Evolutionary conservation across 2,113 vertebrate genomes (phyloP).

Genomic region (Phalacrocorax aristotelis): DNA sequence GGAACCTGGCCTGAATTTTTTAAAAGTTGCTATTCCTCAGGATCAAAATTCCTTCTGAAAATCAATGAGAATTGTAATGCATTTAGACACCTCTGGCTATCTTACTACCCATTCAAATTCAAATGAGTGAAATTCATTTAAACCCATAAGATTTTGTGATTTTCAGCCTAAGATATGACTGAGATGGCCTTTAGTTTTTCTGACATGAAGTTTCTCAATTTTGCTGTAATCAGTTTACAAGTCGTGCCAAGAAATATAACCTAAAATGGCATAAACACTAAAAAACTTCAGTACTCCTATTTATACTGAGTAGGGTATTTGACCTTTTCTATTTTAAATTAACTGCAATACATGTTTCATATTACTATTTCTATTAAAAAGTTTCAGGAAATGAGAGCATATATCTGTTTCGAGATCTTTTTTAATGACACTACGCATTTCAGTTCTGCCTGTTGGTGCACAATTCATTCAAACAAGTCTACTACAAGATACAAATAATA

Average conservation of each 20-base stretch:
- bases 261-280: not conserved
- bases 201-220: not conserved
- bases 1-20: not conserved
- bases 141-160: not conserved
- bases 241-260: not conserved
- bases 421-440: not conserved
- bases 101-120: not conserved
- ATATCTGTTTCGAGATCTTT: not conserved
- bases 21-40: not conserved
- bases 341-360: not conserved
- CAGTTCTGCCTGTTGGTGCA: not conserved
- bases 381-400: not conserved
- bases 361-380: not conserved
- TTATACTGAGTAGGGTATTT: not conserved
- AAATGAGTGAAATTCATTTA: not conserved
- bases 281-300: not conserved
- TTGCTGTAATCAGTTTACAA: not conserved
- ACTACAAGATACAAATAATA: not conserved
- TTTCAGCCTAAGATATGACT: not conserved
- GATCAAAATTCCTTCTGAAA: not conserved
- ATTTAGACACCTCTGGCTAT: not conserved
- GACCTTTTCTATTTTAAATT: not conserved
- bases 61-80: not conserved
- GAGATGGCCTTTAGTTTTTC: not conserved
- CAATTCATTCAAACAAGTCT: not conserved